Base-by-base conservation (phyloP, 1,140 invertebrate genomes). In the Pachypeltis micranthus region DNA sequence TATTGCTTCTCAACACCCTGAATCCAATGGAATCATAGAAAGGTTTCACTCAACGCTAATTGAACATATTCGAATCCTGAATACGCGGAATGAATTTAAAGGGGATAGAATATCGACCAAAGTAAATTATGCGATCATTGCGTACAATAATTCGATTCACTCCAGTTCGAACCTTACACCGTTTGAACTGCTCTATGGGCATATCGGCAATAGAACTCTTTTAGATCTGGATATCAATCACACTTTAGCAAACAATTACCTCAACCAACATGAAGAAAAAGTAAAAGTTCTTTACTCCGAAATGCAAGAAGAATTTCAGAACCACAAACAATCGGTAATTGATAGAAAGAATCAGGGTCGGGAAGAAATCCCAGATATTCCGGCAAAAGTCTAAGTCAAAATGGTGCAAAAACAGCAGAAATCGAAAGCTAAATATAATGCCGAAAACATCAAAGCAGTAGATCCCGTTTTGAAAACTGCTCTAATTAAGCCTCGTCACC, bases 21-120 rank as follows among this genome's bases (percentile, higher is more conserved):
- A 58, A 25, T 58, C 56, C 26, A 23, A 58, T 12, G 56, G 56
- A 4, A 10, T 29, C 14, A 28, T 58, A 10, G 56, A 58, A 28
- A 58, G 56, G 27, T 58, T 58, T 21, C 56, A 58, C 24, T 58
- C 56, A 4, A 58, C 56, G 16, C 26, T 58, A 4, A 12, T 26
- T 24, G 27, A 29, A 58, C 24, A 25, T 58, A 58, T 58, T 58
- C 24, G 24, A 29, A 7, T 29, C 3, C 26, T 29, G 10, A 25
- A 58, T 10, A 28, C 14, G 7, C 12, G 26, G 27, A 23, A 10
- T 25, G 24, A 58, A 7, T 58, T 12, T 25, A 10, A 28, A 25
- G 21, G 21, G 12, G 56, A 58, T 12, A 58, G 2, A 10, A 58
- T 58, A 25, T 12, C 14, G 21, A 25, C 10, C 12, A 54, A 54